Evolutionary conservation across 2,888 invertebrate genomes (phyloP).

Genomic region (Caenorhabditis sp.): DNA sequence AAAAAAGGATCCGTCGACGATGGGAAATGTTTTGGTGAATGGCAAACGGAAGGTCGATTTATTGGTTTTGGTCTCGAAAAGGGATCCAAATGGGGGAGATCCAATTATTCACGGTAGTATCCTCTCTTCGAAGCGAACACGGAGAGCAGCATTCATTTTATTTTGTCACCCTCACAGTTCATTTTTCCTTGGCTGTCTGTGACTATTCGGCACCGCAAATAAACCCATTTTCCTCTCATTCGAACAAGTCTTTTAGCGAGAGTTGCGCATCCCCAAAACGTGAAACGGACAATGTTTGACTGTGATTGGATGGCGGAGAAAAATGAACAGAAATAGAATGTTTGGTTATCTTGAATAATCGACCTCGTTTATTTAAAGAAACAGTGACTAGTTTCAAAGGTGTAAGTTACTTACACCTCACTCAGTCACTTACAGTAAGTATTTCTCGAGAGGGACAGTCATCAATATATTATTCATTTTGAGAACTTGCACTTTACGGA

Average conservation of each 20-base stretch:
- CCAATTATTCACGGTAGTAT: neutral
- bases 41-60: conserved; percentile 20
- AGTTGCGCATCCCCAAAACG: conserved; percentile 46
- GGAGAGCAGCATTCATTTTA: too few relatives aligned
- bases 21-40: conserved; percentile 39
- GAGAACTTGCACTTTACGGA: neutral
- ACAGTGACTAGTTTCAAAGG: conserved; percentile 35
- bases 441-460: neutral
- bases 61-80: conserved; percentile 8
- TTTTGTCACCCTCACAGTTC: conserved; percentile 35
- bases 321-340: conserved; percentile 48
- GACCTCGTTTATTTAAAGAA: conserved; percentile 24
- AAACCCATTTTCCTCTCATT: conserved; percentile 40
- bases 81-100: conserved; percentile 1
- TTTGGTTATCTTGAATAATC: conserved; percentile 12
- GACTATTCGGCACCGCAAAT: conserved; percentile 58
- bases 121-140: too few relatives aligned
- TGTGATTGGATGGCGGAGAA: conserved; percentile 10
- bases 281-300: conserved; percentile 56
- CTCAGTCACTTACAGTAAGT: too few relatives aligned
- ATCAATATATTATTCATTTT: conserved; percentile 6
- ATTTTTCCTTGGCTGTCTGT: conserved; percentile 11
- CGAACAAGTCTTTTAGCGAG: conserved; percentile 31
- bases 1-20: conserved; percentile 14
- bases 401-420: too few relatives aligned